A percentile compares a stretch with the other conserved stretches of the same genome.
Evolutionary conservation across 2,113 vertebrate genomes (phyloP).

Genomic region (Aix galericulata): DNA sequence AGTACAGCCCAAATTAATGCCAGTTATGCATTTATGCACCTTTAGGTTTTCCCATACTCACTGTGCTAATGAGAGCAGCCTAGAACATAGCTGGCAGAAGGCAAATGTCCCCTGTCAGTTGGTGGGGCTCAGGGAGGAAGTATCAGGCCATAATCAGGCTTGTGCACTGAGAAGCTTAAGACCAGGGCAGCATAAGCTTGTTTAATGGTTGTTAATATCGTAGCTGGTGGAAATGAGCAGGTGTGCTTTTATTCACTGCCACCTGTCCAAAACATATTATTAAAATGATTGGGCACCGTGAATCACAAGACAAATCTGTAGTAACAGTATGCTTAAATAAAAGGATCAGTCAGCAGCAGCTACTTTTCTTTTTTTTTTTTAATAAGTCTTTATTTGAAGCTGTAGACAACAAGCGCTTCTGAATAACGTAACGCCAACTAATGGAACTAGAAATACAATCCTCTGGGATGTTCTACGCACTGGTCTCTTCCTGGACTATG

Average conservation of each 20-base stretch:
- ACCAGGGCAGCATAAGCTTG: neutral
- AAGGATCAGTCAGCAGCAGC: neutral
- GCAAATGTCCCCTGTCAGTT: neutral
- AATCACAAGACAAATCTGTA: neutral
- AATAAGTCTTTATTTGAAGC: neutral
- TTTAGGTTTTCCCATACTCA: neutral
- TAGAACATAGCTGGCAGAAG: neutral
- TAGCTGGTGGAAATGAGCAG: neutral
- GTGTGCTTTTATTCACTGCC: neutral
- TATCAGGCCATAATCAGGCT: neutral
- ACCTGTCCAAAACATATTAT: fast-evolving
- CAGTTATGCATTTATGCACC: neutral
- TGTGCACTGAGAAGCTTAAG: constrained; percentile 7
- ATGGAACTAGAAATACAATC: neutral
- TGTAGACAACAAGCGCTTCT: neutral
- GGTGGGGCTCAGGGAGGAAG: neutral
- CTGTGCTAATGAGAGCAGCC: neutral
- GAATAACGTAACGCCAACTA: neutral
- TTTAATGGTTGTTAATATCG: neutral
- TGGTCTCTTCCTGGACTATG: neutral
- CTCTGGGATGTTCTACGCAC: neutral
- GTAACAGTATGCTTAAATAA: neutral
- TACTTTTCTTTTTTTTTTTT: neutral
- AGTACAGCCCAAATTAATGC: neutral
- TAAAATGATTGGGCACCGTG: neutral